Evolutionary conservation across 2,797 vertebrate genomes (phyloP), one percentile per base, ranked within the genome.

Genomic region (Pterois miles): DNA sequence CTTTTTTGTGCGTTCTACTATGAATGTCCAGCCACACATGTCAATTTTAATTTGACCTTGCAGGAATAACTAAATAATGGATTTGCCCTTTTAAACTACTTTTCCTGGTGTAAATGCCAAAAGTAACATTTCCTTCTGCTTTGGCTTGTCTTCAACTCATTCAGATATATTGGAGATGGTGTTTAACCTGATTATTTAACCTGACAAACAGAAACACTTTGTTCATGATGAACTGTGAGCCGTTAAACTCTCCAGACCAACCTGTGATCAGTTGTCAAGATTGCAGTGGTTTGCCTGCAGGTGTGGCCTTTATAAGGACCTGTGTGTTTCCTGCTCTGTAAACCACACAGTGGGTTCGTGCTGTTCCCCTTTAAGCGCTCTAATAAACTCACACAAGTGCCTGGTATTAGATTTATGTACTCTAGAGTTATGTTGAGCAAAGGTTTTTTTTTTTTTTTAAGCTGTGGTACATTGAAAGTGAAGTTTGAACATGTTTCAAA

Each of bases 281-380:
- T 16, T 20, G 48, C 22, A 20, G 9, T 18, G 22, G 52, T 76
- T 50, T 25, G 8, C 36, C 60, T 73, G 62, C 71, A 78, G 82
- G 80, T 78, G 77, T 52, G 25, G 67, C 29, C 38, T 52, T 65
- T 64, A 54, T 18, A 60, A 59, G 25, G 66, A 54, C 12, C 27
- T 27, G 59, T 52, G 25, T 43, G 84, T 22, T 81, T 74, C 63
- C 69, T 74, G 71, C 31, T 76, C 14, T 67, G 68, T 59, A 14
- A 25, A n/a, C 8, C 50, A 59, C 50, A 25, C 13, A 27, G 63
- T 8, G 68, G 25, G 53, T 38, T 29, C 22, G 29, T 56, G 68
- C 6, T 23, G 31, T 63, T 40, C 65, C 13, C 29, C 50, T 60
- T 56, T 78, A 20, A 62, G 40, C 67, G 9, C 33, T 14, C 25